These are phyloP conservation scores for Lasioglossum marginatum DNA, from an alignment of 2,888 invertebrate genomes.

Conservation along the genomic window DNA sequence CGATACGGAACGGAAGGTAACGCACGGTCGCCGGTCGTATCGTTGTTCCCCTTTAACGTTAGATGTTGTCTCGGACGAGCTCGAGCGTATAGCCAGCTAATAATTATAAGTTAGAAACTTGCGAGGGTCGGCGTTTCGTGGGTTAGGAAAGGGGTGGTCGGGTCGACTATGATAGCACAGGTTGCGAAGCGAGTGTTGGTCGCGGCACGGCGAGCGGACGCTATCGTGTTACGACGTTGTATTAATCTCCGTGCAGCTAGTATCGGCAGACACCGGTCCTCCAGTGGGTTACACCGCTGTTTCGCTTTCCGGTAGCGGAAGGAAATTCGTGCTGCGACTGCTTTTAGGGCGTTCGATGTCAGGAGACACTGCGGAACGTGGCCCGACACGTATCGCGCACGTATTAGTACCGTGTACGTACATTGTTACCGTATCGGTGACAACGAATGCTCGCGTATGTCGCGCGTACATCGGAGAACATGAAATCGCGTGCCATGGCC, in stretches of 20 bases:
- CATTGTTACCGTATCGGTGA: not conserved
- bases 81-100: constrained; percentile 72
- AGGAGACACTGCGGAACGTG: not conserved
- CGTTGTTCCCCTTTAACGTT: constrained; percentile 37
- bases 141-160: constrained; percentile 59
- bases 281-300: constrained; percentile 46
- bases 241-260: constrained; percentile 79
- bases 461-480: not conserved
- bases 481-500: not conserved
- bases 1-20: constrained; percentile 13
- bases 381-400: not conserved
- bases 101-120: constrained; percentile 82
- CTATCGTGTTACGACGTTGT: constrained; percentile 80
- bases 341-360: constrained; percentile 13
- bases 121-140: constrained; percentile 75
- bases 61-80: constrained; percentile 58
- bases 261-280: constrained; percentile 77
- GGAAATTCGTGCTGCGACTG: constrained; percentile 17
- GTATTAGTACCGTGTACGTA: not conserved
- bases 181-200: constrained; percentile 67
- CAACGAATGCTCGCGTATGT: not conserved
- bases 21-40: constrained; percentile 14
- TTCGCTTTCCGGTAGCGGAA: constrained; percentile 15
- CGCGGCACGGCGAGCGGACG: constrained; percentile 77
- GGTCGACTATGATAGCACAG: constrained; percentile 48